These are phyloP conservation scores for Daktulosphaira vitifoliae DNA, from an alignment of 1,140 invertebrate species.

Conservation along the genomic window DNA sequence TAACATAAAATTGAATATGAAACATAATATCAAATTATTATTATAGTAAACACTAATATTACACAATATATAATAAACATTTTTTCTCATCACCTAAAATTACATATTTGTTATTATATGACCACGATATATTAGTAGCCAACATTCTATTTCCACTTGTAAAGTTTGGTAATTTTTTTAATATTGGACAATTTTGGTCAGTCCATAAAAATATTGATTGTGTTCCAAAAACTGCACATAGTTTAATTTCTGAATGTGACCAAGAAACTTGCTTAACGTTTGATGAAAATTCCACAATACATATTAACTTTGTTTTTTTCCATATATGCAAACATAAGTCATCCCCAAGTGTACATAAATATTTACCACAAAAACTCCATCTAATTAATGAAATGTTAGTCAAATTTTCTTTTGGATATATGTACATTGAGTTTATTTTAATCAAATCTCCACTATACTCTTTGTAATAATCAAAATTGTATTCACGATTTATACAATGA, in stretches of 20 bases:
- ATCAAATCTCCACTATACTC: background rate
- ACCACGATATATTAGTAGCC: slow-evolving; percentile 1
- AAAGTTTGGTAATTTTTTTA: slow-evolving; percentile 13
- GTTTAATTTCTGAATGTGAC: slow-evolving; percentile 1
- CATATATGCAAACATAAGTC: slow-evolving; percentile 17
- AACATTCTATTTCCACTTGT: background rate
- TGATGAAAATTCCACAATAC: background rate
- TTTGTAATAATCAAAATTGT: slow-evolving; percentile 10
- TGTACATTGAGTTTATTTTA: background rate
- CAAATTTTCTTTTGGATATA: background rate
- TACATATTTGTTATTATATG: slow-evolving; percentile 12
- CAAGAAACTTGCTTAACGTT: background rate
- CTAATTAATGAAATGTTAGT: background rate
- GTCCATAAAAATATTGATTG: slow-evolving; percentile 17
- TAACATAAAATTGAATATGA: too few species aligned
- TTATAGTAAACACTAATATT: too few species aligned
- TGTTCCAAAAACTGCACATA: slow-evolving; percentile 10
- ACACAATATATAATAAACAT: slow-evolving; percentile 2
- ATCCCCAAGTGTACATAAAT: slow-evolving; percentile 5
- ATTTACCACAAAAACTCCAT: slow-evolving; percentile 4
- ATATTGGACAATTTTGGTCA: background rate
- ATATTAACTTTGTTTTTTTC: slow-evolving; percentile 6
- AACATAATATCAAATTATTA: too few species aligned
- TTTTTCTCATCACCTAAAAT: slow-evolving; percentile 21
- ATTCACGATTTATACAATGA: too few species aligned